Conservation (phyloP, 2,797 vertebrate species). For the Lates japonicus region DNA sequence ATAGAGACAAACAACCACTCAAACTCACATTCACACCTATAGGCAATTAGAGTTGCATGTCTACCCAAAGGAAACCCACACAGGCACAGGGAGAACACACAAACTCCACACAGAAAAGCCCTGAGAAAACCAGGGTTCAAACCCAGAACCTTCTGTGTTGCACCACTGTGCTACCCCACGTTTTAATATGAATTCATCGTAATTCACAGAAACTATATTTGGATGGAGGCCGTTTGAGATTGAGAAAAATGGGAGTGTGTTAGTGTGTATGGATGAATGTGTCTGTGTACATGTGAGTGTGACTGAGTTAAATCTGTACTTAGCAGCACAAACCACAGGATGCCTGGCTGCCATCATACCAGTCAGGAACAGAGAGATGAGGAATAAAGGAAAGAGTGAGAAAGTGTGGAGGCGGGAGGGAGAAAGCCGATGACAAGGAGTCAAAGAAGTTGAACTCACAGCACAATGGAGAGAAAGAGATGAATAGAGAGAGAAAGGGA, state of each 20-base stretch:
- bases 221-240: constrained; percentile 7
- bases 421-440: constrained; percentile 28
- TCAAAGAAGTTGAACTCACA: constrained; percentile 43
- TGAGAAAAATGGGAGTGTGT: not conserved
- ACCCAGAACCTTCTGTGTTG: no score
- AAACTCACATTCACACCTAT: no score
- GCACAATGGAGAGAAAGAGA: constrained; percentile 15
- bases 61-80: no score
- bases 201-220: constrained; percentile 30
- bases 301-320: constrained; percentile 37
- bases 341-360: constrained; percentile 21
- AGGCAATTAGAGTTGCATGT: no score
- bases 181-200: not conserved
- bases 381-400: constrained; percentile 20
- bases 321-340: constrained; percentile 35
- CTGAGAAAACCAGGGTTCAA: no score
- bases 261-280: not conserved
- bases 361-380: constrained; percentile 19
- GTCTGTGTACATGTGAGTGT: not conserved
- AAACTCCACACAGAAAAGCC: no score
- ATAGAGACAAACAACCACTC: no score
- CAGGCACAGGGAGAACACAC: no score
- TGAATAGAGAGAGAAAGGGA: not conserved
- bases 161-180: no score
- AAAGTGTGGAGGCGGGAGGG: constrained; percentile 31